Evolutionary conservation across 1,140 invertebrate species (phyloP), one percentile per base, ranked within the genome.

Genomic region (Ceratosolen fusciceps): DNA sequence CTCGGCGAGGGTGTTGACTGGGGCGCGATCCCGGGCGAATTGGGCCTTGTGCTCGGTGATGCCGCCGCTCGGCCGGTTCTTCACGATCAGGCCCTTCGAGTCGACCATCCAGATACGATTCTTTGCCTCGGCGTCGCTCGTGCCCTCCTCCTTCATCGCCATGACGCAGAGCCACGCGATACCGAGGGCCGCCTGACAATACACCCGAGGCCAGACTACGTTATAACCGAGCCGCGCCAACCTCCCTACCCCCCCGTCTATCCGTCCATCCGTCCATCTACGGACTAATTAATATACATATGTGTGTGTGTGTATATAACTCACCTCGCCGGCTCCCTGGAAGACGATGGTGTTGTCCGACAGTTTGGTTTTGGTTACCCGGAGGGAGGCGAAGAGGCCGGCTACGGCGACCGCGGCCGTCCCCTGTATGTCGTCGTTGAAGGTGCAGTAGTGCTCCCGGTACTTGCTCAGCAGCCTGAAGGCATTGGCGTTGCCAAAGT

Each of bases 371-470:
- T 94, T 93, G 0, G 96, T 98, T 39, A 97, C 88, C 34, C 94
- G 90, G 8, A 97, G 90, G 26, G 96, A 95, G 9, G 96, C 95
- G n/a, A 99, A 88, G 21, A 99, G 88, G 0, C 97, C 98, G 34
- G 97, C 96, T 10, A 99, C 93, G 2, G 96, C 97, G 16, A 99
- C 97, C 9, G 96, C 92, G 10, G 95, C 95, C 5, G 96, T 97
- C 37, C 97, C 97, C 88, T 99, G 97, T 85, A 99, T 98, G 86
- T 99, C 97, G 85, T 98, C 97, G 90, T 99, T 99, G 87, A 99
- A 98, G 9, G 96, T 98, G 87, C 97, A 98, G 85, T 97, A 98
- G 26, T 90, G 86, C 72, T 96, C 89, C 24, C 96, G 92, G 89
- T 98, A 99, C 86, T 95, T 96, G 78, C 93, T 94, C 74, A 98